Evolutionary conservation across 2,888 invertebrate species (phyloP).

Genomic region (Gari tellinella): DNA sequence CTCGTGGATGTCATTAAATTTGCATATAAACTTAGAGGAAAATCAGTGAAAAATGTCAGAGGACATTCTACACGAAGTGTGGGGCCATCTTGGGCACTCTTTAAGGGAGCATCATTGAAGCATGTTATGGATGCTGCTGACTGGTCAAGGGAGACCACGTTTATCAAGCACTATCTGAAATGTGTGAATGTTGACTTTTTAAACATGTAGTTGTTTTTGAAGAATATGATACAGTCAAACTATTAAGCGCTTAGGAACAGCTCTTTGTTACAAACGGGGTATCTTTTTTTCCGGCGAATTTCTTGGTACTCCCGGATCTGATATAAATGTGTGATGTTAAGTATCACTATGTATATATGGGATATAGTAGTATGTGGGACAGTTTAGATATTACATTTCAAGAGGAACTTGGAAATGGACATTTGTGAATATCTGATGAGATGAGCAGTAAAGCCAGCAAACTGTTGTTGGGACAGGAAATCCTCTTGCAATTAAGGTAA

Average conservation of each 20-base stretch:
- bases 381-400: neutral
- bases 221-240: too few species aligned
- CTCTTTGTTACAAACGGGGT: neutral
- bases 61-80: slow-evolving; percentile 33
- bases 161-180: slow-evolving; percentile 19
- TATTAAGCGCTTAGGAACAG: too few species aligned
- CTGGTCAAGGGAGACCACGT: slow-evolving; percentile 21
- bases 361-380: neutral
- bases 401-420: too few species aligned
- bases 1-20: slow-evolving; percentile 10
- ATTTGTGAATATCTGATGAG: neutral
- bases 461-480: neutral
- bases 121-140: slow-evolving; percentile 21
- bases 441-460: neutral
- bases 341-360: too few species aligned
- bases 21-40: neutral
- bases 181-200: slow-evolving; percentile 7
- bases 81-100: slow-evolving; percentile 10
- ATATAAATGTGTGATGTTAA: neutral
- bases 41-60: neutral
- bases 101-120: slow-evolving; percentile 5
- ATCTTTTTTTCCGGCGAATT: neutral
- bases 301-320: neutral
- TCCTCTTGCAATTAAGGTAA: too few species aligned
- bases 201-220: neutral